Evolutionary conservation across 1,140 invertebrate species (phyloP).

Genomic region (Sinella curviseta): DNA sequence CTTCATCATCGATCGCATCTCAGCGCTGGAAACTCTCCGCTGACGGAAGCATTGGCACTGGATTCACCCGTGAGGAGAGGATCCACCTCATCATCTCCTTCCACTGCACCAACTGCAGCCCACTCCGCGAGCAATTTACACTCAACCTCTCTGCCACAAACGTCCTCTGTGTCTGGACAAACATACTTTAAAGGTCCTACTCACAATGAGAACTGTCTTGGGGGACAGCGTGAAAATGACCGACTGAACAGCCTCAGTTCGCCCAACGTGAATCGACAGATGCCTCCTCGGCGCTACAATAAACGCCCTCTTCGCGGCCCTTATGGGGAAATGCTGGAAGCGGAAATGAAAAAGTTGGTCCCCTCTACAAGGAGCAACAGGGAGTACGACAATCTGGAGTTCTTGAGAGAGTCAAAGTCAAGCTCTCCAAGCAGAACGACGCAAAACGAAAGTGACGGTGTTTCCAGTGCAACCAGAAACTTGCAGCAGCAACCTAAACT

Average conservation of each 20-base stretch:
- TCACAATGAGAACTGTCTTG: slow-evolving; percentile 26
- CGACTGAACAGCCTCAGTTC: not conserved
- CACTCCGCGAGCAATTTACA: slow-evolving; percentile 4
- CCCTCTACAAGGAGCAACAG: not conserved
- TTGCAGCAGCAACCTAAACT: slow-evolving; percentile 49
- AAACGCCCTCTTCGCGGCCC: slow-evolving; percentile 75
- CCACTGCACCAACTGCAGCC: not conserved
- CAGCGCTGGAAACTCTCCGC: slow-evolving; percentile 4
- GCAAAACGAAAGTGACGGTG: not conserved
- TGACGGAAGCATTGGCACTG: not conserved
- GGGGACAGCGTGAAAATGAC: not conserved
- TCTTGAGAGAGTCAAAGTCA: slow-evolving; percentile 58
- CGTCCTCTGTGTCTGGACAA: slow-evolving; percentile 56
- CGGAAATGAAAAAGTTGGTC: slow-evolving; percentile 73
- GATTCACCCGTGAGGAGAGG: not conserved
- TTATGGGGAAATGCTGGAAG: slow-evolving; percentile 79
- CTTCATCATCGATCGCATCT: slow-evolving; percentile 1
- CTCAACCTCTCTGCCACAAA: slow-evolving; percentile 46
- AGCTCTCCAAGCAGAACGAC: slow-evolving; percentile 48
- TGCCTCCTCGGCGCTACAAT: slow-evolving; percentile 62
- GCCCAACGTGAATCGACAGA: slow-evolving; percentile 29
- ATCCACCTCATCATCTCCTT: slow-evolving; percentile 1
- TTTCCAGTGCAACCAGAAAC: not conserved
- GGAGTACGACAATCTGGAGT: slow-evolving; percentile 57
- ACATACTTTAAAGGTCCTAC: slow-evolving; percentile 60